A percentile compares a stretch with the other conserved stretches of the same genome.
phyloP scores from a whole-genome alignment of 1,140 invertebrate species.

The Eupeodes corollae region DNA sequence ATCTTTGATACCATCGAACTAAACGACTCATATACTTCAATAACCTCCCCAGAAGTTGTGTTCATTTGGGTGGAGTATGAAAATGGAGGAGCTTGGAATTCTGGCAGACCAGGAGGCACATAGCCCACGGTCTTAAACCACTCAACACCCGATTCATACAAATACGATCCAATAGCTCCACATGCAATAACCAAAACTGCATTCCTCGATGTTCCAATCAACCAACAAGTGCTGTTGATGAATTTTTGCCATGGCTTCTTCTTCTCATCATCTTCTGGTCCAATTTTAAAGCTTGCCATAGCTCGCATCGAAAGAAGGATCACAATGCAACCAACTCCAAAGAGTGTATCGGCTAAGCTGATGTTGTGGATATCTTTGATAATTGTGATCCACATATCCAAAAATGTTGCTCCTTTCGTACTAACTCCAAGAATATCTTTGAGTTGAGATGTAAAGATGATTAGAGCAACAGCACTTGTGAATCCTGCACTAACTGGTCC shows the following conservation, averaged over 20 bases:
- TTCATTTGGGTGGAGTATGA: conserved; percentile 39
- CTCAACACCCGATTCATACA: conserved; percentile 23
- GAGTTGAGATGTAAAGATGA: conserved; percentile 81
- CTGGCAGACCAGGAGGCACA: conserved; percentile 58
- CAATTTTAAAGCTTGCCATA: conserved; percentile 44
- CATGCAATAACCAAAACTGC: conserved; percentile 61
- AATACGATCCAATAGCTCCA: conserved; percentile 47
- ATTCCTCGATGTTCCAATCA: conserved; percentile 59
- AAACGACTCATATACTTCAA: conserved; percentile 38
- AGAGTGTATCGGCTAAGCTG: conserved; percentile 52
- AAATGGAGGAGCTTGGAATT: conserved; percentile 53
- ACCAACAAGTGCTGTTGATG: conserved; percentile 49
- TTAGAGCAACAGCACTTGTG: conserved; percentile 84
- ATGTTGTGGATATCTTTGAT: conserved; percentile 50
- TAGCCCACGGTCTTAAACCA: conserved; percentile 39
- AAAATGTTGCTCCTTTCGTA: conserved; percentile 60
- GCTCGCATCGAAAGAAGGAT: conserved; percentile 60
- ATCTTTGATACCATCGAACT: conserved; percentile 59
- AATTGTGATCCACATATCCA: conserved; percentile 61
- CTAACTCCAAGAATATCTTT: conserved; percentile 76
- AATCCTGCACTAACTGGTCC: conserved; percentile 88
- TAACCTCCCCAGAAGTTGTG: conserved; percentile 37
- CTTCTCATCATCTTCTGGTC: conserved; percentile 42
- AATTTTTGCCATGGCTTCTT: conserved; percentile 42
- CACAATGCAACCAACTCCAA: conserved; percentile 60